Percentiles rank a stretch among this genome's conserved stretches.
Evolutionary conservation across 2,888 invertebrate genomes (phyloP).

Genomic region (Lobophora halterata): DNA sequence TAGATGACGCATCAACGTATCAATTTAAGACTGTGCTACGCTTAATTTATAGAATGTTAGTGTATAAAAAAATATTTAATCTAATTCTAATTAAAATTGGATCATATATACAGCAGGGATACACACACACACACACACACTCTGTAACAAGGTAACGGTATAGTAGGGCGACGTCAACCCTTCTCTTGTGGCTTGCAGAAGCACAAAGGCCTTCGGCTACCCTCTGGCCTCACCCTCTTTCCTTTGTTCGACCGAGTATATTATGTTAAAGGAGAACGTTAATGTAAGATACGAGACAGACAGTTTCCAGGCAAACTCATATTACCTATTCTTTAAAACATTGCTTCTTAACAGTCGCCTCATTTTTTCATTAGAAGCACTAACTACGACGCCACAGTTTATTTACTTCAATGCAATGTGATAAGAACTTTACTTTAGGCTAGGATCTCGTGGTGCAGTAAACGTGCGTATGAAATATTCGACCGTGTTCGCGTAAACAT

Average conservation of each 20-base stretch:
- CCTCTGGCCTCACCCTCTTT: conserved; percentile 47
- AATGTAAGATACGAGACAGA: conserved; percentile 55
- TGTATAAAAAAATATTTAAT: conserved; percentile 20
- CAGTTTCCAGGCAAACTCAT: conserved; percentile 47
- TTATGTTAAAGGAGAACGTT: conserved; percentile 64
- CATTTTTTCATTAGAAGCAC: conserved; percentile 39
- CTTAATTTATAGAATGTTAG: conserved; percentile 7
- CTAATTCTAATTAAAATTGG: conserved; percentile 46
- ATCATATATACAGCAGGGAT: conserved; percentile 30
- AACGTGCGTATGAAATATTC: no score
- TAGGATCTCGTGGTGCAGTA: no score
- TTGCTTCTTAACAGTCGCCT: conserved; percentile 34
- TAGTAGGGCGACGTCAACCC: conserved; percentile 51
- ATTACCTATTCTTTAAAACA: conserved; percentile 49
- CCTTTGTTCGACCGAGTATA: conserved; percentile 51
- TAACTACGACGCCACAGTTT: conserved; percentile 38
- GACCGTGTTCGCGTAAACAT: conserved; percentile 38
- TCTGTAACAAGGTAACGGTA: conserved; percentile 17
- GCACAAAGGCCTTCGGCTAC: conserved; percentile 51
- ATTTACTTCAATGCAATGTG: conserved; percentile 8
- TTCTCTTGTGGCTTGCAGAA: conserved; percentile 46
- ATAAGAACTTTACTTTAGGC: conserved; percentile 6
- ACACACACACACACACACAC: no score
- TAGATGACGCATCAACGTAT: conserved; percentile 13
- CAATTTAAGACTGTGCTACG: conserved; percentile 12